Conservation (phyloP, 2,113 vertebrate genomes). For the Camelus dromedarius region DNA sequence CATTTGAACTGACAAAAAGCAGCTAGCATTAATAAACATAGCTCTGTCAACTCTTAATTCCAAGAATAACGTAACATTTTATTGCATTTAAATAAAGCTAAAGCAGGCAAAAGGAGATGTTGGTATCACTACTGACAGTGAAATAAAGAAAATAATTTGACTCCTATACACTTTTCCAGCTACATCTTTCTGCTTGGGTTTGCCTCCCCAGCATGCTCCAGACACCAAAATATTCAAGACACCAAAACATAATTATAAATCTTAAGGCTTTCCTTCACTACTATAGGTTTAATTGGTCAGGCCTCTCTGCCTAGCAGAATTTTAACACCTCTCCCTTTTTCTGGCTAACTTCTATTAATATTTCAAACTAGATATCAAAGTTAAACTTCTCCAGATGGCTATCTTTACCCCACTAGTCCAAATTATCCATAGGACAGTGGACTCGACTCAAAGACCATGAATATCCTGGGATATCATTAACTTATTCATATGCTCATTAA, state of each 20-base stretch:
- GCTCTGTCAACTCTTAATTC: not conserved
- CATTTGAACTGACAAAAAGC: not conserved
- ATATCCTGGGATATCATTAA: not conserved
- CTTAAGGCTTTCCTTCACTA: not conserved
- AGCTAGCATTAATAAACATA: not conserved
- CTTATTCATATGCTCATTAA: not conserved
- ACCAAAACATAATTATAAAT: not conserved
- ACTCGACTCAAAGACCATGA: not conserved
- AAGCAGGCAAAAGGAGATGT: not conserved
- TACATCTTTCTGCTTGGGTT: rapidly evolving
- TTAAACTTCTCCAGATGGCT: not conserved
- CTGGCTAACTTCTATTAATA: not conserved
- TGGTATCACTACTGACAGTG: not conserved
- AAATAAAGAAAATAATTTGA: not conserved
- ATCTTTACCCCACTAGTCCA: not conserved
- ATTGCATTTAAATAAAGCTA: not conserved
- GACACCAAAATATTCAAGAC: not conserved
- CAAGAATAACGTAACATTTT: not conserved
- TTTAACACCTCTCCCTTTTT: not conserved
- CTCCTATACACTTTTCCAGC: not conserved
- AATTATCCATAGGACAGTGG: not conserved
- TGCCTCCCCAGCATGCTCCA: not conserved
- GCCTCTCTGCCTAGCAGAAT: not conserved
- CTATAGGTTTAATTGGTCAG: not conserved
- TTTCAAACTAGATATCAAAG: not conserved